Conservation (phyloP, 2,888 invertebrate species). For the Sphaeridia pumilis region DNA sequence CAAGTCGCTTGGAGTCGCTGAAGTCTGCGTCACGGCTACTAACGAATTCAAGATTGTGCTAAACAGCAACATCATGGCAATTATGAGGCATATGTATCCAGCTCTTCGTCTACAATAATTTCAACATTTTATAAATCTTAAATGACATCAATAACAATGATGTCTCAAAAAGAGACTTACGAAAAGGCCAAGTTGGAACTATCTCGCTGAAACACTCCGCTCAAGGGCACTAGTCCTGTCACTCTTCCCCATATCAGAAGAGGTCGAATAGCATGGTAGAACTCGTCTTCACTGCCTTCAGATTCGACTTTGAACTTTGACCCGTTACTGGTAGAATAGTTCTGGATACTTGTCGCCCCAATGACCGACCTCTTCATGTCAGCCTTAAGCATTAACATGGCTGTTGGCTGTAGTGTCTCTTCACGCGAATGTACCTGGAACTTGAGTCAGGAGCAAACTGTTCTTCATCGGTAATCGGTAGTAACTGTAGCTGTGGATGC, state of each 20-base stretch:
- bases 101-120: conserved; percentile 12
- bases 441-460: too few relatives aligned
- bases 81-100: not conserved
- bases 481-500: too few relatives aligned
- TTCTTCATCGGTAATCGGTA: too few relatives aligned
- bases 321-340: too few relatives aligned
- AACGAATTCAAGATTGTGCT: conserved; percentile 1
- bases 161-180: conserved; percentile 9
- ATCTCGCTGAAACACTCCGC: conserved; percentile 20
- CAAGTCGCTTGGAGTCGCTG: conserved; percentile 8
- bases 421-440: too few relatives aligned
- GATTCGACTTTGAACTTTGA: too few relatives aligned
- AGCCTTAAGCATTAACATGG: too few relatives aligned
- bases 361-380: too few relatives aligned
- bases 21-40: conserved; percentile 1
- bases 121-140: too few relatives aligned
- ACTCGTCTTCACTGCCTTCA: too few relatives aligned
- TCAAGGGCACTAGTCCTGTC: conserved; percentile 25
- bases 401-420: too few relatives aligned
- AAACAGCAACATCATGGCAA: not conserved
- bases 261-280: conserved; percentile 11
- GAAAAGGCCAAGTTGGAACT: conserved; percentile 6
- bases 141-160: not conserved
- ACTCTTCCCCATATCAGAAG: conserved; percentile 25
- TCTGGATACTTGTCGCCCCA: too few relatives aligned